These are phyloP conservation scores for Aurelia aurita complex sp. Pacific DNA, from an alignment of 30 jellyfish, hydroid and myxozoan genomes.

Conservation along the genomic window DNA sequence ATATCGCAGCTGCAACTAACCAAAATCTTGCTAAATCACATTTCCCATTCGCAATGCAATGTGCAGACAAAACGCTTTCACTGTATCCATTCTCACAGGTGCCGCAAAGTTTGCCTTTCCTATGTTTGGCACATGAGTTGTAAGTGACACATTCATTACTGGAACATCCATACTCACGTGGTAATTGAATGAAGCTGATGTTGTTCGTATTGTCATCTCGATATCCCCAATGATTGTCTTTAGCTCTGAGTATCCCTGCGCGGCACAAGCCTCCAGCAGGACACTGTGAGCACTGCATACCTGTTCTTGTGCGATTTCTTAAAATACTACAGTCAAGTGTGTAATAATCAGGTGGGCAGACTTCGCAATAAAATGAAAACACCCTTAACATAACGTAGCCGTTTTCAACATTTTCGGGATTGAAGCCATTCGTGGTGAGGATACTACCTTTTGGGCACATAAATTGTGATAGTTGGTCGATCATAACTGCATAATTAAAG, in stretches of 20 bases:
- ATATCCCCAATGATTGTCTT: background rate
- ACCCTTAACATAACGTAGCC: background rate
- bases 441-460: background rate
- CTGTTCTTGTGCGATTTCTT: background rate
- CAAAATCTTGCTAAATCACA: background rate
- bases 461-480: background rate
- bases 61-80: conserved; percentile 2
- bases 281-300: background rate
- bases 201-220: background rate
- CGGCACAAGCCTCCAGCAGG: conserved; percentile 3
- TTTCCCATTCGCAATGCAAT: background rate
- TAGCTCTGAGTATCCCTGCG: background rate
- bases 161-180: background rate
- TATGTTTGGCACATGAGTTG: background rate
- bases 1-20: background rate
- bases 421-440: background rate
- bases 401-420: background rate
- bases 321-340: background rate
- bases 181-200: background rate
- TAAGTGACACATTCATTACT: background rate
- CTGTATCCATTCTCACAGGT: conserved; percentile 1
- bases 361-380: background rate
- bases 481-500: background rate
- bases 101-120: background rate
- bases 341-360: background rate